Conservation (phyloP, 2,797 vertebrate genomes). For the Kryptopterus vitreolus region DNA sequence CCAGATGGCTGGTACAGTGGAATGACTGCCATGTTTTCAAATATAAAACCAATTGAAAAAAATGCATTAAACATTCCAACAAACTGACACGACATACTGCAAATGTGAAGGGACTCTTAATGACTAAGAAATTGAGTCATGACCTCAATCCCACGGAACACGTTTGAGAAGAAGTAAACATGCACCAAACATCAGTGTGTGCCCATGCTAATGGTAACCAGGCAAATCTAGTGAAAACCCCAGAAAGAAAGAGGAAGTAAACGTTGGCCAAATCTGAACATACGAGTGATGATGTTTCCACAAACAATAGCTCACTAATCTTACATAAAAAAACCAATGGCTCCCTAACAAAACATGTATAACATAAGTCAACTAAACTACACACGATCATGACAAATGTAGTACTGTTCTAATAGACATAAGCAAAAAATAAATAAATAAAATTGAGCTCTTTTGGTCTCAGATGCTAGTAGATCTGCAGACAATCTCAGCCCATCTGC, state of each 20-base stretch:
- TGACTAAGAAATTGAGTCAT: no score
- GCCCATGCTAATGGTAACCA: not conserved
- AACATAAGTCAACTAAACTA: not conserved
- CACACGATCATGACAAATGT: not conserved
- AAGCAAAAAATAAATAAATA: no score
- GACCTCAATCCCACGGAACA: not conserved
- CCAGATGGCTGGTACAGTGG: not conserved
- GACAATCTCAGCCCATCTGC: conserved; percentile 52
- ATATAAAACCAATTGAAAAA: not conserved
- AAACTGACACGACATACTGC: not conserved
- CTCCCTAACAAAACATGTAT: not conserved
- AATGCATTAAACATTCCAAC: not conserved
- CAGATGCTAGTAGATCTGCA: conserved; percentile 20
- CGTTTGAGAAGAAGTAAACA: not conserved
- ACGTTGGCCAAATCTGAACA: not conserved
- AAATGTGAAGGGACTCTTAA: not conserved
- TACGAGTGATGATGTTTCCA: not conserved
- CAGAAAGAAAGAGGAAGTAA: not conserved
- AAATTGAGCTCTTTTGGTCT: not conserved
- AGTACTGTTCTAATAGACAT: no score
- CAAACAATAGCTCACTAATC: not conserved
- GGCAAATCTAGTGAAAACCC: not conserved
- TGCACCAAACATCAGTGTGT: not conserved
- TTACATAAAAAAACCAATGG: no score
- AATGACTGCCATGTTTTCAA: not conserved